Base-by-base conservation (phyloP, 2,888 invertebrate genomes). In the Ariolimax columbianus region DNA sequence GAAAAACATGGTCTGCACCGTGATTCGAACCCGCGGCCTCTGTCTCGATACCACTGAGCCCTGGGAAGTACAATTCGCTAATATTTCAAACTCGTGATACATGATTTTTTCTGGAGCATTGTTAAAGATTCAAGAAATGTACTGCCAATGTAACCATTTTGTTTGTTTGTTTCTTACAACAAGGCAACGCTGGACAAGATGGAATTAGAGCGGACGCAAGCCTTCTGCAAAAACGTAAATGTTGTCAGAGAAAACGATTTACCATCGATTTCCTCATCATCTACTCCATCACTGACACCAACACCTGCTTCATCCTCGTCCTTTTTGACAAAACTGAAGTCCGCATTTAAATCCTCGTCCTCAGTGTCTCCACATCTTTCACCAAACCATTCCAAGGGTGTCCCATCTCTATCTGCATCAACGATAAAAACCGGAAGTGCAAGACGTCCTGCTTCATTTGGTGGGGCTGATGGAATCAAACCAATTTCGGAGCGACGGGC, bases 401-500 rank as follows among this genome's bases (percentile, higher is more conserved):
- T 59, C 17, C 63, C 79, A 17, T 43, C 30, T 4, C 1, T 40
- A 19, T 43, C 68, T 11, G 30, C 63, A 17, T 17, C 43, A 9
- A n/a, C 63, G 2, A 40, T 7, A 38, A 79, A 79, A 33, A n/a
- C 66, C 33, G 47, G 43, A 11, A 77, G 36, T 33, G 36, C 77
- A 26, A 81, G 82, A n/a, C 68, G 82, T 26, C 82, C 85, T 0
- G 85, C 85, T 7, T 85, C 85, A n/a, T 85, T 85, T 51, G 85
- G 85, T 19, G 85, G 77, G 7, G 55, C 77, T 0, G 85, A 85
- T 55, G 70, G 14, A 17, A 63, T 85, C 30, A 85, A 85, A 30
- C 77, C 55, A 36, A 17, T 51, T 14, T 30, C 77, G 11, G 70
- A 30, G 30, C 63, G 85, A 14, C 40, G 77, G 11, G 59, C 84